Percentiles rank a stretch among this genome's conserved stretches.
These are phyloP conservation scores for Augochlora pura DNA, from an alignment of 1,140 invertebrate genomes.

Conservation along the genomic window DNA sequence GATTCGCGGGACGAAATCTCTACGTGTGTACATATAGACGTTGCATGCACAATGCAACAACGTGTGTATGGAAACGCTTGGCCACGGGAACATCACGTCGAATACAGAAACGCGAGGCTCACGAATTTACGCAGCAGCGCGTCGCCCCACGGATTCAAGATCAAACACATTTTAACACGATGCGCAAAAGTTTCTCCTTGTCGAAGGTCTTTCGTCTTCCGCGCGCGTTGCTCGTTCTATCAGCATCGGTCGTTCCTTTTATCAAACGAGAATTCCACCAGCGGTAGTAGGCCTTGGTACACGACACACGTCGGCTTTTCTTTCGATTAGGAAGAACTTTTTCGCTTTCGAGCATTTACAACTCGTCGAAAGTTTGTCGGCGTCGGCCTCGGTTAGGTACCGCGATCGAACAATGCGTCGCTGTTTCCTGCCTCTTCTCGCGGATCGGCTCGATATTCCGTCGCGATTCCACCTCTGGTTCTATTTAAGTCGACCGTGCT, in stretches of 20 bases:
- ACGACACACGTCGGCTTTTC: neutral
- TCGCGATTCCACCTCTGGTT: neutral
- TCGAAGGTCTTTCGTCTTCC: constrained; percentile 16
- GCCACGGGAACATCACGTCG: neutral
- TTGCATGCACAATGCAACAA: too few species aligned
- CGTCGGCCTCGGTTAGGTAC: too few species aligned
- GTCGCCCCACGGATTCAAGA: constrained; percentile 19
- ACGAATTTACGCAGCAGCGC: constrained; percentile 21
- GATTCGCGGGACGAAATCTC: too few species aligned
- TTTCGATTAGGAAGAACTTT: neutral
- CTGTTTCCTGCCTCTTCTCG: too few species aligned
- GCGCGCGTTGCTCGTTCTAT: neutral
- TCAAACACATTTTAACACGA: neutral
- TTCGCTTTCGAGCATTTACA: neutral
- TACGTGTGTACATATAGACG: too few species aligned
- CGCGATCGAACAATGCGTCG: too few species aligned
- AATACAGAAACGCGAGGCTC: neutral
- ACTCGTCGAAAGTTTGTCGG: too few species aligned
- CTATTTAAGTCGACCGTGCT: neutral
- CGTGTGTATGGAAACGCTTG: neutral
- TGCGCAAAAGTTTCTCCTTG: constrained; percentile 34
- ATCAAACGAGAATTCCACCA: neutral
- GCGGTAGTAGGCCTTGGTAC: neutral
- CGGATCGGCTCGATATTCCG: neutral
- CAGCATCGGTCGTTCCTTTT: neutral